Evolutionary conservation across 2,113 vertebrate species (phyloP).

Genomic region (Phrynosoma platyrhinos): DNA sequence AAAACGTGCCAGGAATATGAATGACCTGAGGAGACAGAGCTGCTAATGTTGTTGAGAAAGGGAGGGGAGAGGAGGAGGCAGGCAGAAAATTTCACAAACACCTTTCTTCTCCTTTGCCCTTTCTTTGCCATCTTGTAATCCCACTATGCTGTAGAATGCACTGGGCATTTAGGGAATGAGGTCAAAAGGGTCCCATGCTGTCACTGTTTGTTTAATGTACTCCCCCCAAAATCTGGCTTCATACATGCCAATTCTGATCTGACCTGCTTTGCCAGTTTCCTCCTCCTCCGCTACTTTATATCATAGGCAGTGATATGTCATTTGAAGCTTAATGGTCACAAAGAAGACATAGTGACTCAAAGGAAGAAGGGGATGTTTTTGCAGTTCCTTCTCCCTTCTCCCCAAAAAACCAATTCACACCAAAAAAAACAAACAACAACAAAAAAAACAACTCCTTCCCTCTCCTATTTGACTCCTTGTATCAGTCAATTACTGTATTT

Average conservation of each 20-base stretch:
- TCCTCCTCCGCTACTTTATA: no score
- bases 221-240: slow-evolving; percentile 13
- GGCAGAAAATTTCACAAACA: slow-evolving; percentile 21
- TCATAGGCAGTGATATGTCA: no score
- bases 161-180: slow-evolving; percentile 1
- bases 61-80: background rate
- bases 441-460: background rate
- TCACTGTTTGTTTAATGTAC: slow-evolving; percentile 35
- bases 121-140: slow-evolving; percentile 35
- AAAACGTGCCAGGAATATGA: slow-evolving; percentile 72
- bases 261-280: background rate
- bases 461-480: background rate
- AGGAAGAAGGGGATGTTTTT: background rate
- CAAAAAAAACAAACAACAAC: no score
- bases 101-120: slow-evolving; percentile 34
- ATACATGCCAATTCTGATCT: slow-evolving; percentile 18
- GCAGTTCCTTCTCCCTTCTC: background rate
- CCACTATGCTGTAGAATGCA: background rate
- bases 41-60: background rate
- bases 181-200: slow-evolving; percentile 14
- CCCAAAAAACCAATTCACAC: background rate
- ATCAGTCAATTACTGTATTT: background rate
- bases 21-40: slow-evolving; percentile 17
- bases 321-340: background rate
- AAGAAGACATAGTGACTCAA: background rate